These are phyloP conservation scores for Hylaeus anthracinus DNA, from an alignment of 1,140 invertebrate species.

Conservation along the genomic window DNA sequence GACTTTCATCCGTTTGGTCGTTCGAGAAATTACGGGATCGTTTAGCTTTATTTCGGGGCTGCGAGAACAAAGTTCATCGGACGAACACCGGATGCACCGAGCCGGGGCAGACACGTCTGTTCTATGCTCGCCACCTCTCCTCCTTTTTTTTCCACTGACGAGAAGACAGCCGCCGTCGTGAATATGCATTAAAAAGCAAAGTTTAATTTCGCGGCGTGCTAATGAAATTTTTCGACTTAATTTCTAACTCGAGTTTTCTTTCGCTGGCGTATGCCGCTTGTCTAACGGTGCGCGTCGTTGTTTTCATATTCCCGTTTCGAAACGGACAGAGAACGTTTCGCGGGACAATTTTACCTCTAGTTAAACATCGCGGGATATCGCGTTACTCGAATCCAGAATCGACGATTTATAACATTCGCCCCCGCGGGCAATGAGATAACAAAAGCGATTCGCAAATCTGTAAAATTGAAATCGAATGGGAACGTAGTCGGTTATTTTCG, in stretches of 20 bases:
- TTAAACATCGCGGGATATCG: too few relatives aligned
- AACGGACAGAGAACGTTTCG: neutral
- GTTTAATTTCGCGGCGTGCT: conserved; percentile 51
- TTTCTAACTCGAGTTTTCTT: conserved; percentile 41
- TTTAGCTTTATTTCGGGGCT: neutral
- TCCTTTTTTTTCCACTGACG: neutral
- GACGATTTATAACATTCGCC: too few relatives aligned
- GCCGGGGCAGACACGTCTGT: neutral
- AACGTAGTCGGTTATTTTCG: too few relatives aligned
- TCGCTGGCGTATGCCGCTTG: conserved; percentile 9
- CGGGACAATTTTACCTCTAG: too few relatives aligned
- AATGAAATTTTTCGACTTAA: conserved; percentile 58
- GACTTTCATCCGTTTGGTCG: too few relatives aligned
- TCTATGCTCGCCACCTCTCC: neutral
- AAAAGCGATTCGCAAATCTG: neutral
- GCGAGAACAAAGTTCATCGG: neutral
- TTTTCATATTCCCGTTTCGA: neutral
- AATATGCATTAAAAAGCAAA: conserved; percentile 55
- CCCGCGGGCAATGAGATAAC: neutral
- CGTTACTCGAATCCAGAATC: too few relatives aligned
- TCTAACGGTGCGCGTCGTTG: neutral
- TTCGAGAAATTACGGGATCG: neutral
- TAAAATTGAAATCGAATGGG: too few relatives aligned
- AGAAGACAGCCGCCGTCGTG: conserved; percentile 30
- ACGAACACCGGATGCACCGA: neutral